Conservation (phyloP, 2,888 invertebrate genomes). For the Drosophila ustulata region DNA sequence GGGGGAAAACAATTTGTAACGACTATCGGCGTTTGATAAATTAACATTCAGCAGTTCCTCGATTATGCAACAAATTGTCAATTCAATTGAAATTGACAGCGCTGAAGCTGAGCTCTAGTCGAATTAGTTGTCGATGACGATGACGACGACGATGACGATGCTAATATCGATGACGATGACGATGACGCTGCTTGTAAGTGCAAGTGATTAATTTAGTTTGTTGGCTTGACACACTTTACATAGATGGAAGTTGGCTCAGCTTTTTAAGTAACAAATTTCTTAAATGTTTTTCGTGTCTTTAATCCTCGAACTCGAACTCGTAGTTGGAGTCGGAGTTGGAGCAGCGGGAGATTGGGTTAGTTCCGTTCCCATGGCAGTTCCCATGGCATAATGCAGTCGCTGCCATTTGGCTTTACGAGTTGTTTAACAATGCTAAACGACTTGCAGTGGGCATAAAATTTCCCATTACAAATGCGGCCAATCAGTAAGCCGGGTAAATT, state of each 20-base stretch:
- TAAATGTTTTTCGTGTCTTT: conserved; percentile 52
- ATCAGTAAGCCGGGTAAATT: conserved; percentile 72
- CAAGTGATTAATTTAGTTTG: conserved; percentile 66
- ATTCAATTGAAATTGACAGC: conserved; percentile 77
- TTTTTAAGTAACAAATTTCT: conserved; percentile 43
- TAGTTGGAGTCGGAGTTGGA: conserved; percentile 21
- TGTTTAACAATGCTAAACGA: conserved; percentile 75
- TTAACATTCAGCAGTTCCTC: conserved; percentile 76
- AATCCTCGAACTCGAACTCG: conserved; percentile 30
- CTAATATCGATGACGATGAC: no score
- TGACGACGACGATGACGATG: conserved; percentile 23
- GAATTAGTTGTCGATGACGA: background rate
- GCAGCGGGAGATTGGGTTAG: conserved; percentile 68
- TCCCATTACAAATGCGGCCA: conserved; percentile 50
- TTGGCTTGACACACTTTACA: conserved; percentile 65
- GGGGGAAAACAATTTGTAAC: conserved; percentile 79
- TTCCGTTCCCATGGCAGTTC: conserved; percentile 67
- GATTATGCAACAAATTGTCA: conserved; percentile 80
- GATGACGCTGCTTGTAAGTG: conserved; percentile 37
- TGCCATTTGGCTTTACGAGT: conserved; percentile 67
- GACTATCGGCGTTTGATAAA: conserved; percentile 81
- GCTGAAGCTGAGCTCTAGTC: conserved; percentile 38
- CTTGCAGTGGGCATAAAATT: conserved; percentile 68
- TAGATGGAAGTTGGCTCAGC: background rate
- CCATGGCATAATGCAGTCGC: conserved; percentile 53